Evolutionary conservation across 2,113 vertebrate genomes (phyloP), one percentile per base, ranked within the genome.

Genomic region (Zosterops borbonicus): DNA sequence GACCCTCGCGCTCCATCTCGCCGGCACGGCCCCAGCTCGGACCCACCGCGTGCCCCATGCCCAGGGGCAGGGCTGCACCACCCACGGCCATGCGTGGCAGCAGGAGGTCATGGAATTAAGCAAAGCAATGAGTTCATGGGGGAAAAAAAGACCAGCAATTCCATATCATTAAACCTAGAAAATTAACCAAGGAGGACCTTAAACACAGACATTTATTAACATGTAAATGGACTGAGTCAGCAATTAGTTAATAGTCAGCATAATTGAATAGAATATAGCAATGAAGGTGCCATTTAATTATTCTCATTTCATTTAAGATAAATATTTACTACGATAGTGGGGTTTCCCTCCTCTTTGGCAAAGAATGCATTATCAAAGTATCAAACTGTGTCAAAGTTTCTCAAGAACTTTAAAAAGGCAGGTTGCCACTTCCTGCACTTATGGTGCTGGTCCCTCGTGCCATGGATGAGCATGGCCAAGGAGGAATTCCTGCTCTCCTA

Each of bases 141-240:
- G 8, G 3, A 4, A 22, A 12, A 31, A 15, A n/a, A 52, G 4
- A 5, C 39, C 24, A 55, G 50, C 41, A 53, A 58, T 77, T 93
- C 69, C 2, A 1, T 46, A 29, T 50, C 29, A 20, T 90, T 82
- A 96, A 94, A 84, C 29, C 67, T 24, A 62, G 82, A 83, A 90
- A 93, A 95, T 92, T 71, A 94, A 91, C 50, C 81, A 65, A 92
- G 68, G 58, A 76, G 47, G 73, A 84, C 67, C 79, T 91, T 70
- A 92, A 90, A 90, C 59, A 29, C 12, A 93, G 65, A 58, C 87
- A 92, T 96, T 95, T 96, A 92, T 96, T 95, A 96, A 94, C 90
- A 90, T 94, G 84, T 91, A 95, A 96, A 97, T 91, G 80, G 77
- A 92, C 95, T 94, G 93, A 97, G 93, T 96, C 95, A 96, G 96